Base-by-base conservation (phyloP, 2,797 vertebrate genomes). In the Bradypus variegatus region DNA sequence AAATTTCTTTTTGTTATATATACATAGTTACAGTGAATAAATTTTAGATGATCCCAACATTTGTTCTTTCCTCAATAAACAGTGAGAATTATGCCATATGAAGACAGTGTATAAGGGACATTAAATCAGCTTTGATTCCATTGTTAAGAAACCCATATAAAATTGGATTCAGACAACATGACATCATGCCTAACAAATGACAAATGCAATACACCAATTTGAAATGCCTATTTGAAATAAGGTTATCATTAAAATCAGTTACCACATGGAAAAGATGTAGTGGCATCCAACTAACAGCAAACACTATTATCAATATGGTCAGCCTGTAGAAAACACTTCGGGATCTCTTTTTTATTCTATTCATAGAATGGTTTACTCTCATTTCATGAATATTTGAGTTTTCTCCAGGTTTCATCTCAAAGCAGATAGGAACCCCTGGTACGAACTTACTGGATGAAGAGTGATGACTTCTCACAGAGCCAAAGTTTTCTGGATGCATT, bases 121-220 rank as follows among this genome's bases (percentile, higher is more conserved):
- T 97, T 95, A 98, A 97, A 95, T 98, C 97, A 1, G 97, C 97
- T 96, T 98, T 98, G 95, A 98, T 98, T 60, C 97, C 98, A 88
- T 98, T 98, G 95, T 98, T 98, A 94, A 98, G 97, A 95, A 98
- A 98, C 82, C 98, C 98, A 11, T 98, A 98, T 0, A 98, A 96
- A 92, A 98, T 96, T n/a, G 98, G 98, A 95, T 98, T 98, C 92
- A 98, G 96, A 95, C 98, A 98, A 94, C 98, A 98, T 76, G 98
- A 98, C 96, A 97, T 97, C 98, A 98, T 98, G 50, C 98, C 98
- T 91, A 98, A 95, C 96, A 98, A 96, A 95, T 98, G 98, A 92
- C 98, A 98, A 93, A 98, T 97, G 90, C 98, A 98, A 75, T 98
- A 98, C 7, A 98, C 96, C 94, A 98, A 96, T 96, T 98, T 98